Percentiles rank a stretch among this genome's conserved stretches.
Conservation (phyloP, 2,888 invertebrate species). For the Gnatocerus cornutus region DNA sequence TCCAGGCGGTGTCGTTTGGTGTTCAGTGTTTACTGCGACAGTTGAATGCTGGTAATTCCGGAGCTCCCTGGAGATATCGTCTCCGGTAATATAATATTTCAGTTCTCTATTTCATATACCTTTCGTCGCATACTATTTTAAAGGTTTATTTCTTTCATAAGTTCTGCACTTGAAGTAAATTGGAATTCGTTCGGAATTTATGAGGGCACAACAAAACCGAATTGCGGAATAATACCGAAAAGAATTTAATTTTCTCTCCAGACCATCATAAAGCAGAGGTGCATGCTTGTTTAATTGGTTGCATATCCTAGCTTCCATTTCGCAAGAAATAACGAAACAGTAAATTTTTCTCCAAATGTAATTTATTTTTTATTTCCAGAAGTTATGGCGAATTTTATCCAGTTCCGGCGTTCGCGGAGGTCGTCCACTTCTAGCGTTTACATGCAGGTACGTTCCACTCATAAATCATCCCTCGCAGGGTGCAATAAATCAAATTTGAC, state of each 20-base stretch:
- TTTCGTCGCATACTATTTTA: constrained; percentile 40
- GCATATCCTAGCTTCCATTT: constrained; percentile 7
- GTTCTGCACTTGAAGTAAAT: constrained; percentile 14
- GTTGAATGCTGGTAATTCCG: constrained; percentile 61
- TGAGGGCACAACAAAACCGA: constrained; percentile 5
- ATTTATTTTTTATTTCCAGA: constrained; percentile 36
- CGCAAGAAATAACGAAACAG: too few species aligned
- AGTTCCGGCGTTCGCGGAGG: constrained; percentile 52
- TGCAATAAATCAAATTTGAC: constrained; percentile 23
- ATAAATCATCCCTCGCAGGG: constrained; percentile 17
- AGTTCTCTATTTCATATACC: constrained; percentile 36
- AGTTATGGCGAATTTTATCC: constrained; percentile 53
- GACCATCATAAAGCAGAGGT: neutral
- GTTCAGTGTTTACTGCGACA: constrained; percentile 62
- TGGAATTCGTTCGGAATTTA: constrained; percentile 40
- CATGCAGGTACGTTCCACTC: constrained; percentile 52
- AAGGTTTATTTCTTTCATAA: constrained; percentile 44
- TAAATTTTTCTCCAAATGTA: neutral
- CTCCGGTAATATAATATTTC: constrained; percentile 49
- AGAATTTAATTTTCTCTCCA: constrained; percentile 27
- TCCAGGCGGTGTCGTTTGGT: constrained; percentile 55
- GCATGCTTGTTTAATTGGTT: constrained; percentile 38
- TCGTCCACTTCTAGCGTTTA: constrained; percentile 55
- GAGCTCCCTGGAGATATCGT: constrained; percentile 59
- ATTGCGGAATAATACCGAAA: neutral